phyloP scores from a whole-genome alignment of 2,113 vertebrate species.

The Sardina pilchardus region DNA sequence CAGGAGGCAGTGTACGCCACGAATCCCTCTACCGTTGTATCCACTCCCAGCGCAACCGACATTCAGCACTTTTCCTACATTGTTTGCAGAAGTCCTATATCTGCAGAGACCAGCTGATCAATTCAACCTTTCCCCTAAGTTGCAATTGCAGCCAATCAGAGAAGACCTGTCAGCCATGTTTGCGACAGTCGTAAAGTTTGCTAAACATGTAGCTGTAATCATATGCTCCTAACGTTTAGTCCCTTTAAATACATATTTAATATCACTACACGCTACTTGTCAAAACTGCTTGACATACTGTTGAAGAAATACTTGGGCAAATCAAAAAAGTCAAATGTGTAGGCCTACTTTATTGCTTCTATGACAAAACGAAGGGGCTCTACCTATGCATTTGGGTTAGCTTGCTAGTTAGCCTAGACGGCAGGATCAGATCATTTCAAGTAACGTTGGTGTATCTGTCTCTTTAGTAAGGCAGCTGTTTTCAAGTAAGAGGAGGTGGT shows the following conservation, averaged over 20 bases:
- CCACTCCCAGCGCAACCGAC: slow-evolving; percentile 34
- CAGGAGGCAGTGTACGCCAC: slow-evolving; percentile 27
- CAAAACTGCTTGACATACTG: neutral
- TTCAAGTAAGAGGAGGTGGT: too few relatives aligned
- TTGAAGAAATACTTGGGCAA: neutral
- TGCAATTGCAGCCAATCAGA: slow-evolving; percentile 40
- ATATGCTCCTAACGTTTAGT: neutral
- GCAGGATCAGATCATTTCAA: neutral
- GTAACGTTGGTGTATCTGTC: too few relatives aligned
- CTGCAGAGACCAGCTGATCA: slow-evolving; percentile 70
- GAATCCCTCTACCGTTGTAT: slow-evolving; percentile 38
- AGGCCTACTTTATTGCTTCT: neutral
- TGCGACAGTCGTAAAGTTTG: slow-evolving; percentile 19
- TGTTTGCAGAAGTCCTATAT: slow-evolving; percentile 55
- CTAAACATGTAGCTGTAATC: neutral
- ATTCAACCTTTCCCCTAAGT: slow-evolving; percentile 35
- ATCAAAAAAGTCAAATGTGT: neutral
- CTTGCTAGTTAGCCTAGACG: neutral
- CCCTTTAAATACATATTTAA: neutral
- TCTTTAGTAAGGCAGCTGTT: too few relatives aligned
- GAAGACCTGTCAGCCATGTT: neutral
- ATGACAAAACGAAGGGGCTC: neutral
- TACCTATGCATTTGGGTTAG: neutral
- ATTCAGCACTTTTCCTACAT: slow-evolving; percentile 56
- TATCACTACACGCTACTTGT: neutral